Percentiles rank a stretch among this genome's conserved stretches.
phyloP scores from a whole-genome alignment of 2,888 invertebrate species.

The Thera britannica region DNA sequence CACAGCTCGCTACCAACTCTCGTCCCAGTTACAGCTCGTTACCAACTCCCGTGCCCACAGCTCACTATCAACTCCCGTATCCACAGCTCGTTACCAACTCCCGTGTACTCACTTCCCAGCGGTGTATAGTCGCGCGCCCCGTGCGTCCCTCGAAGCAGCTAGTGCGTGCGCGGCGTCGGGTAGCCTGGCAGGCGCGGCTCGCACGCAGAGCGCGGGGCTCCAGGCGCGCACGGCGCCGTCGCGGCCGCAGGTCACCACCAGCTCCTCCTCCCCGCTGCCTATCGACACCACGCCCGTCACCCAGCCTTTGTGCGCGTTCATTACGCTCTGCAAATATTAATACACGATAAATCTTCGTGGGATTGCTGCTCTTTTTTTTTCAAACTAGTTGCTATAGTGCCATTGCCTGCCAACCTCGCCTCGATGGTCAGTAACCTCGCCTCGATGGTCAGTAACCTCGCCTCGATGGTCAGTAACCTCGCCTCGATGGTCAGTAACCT shows the following conservation, averaged over 20 bases:
- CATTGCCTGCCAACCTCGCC: too few relatives aligned
- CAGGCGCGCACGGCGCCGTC: slow-evolving; percentile 91
- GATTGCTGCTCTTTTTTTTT: too few relatives aligned
- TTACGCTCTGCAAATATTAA: slow-evolving; percentile 75
- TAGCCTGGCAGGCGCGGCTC: slow-evolving; percentile 68
- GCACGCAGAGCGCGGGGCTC: slow-evolving; percentile 87
- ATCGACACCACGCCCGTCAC: slow-evolving; percentile 88
- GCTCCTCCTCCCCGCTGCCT: slow-evolving; percentile 46
- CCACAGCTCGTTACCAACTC: slow-evolving; percentile 79
- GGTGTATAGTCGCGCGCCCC: slow-evolving; percentile 86
- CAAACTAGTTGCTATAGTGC: too few relatives aligned
- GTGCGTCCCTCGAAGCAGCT: slow-evolving; percentile 81
- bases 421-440: too few relatives aligned
- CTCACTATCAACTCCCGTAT: too few relatives aligned
- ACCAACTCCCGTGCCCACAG: slow-evolving; percentile 52
- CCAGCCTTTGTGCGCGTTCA: slow-evolving; percentile 95
- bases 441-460: too few relatives aligned
- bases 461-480: too few relatives aligned
- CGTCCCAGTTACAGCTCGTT: too few relatives aligned
- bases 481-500: too few relatives aligned
- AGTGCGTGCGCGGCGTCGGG: slow-evolving; percentile 87
- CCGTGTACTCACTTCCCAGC: slow-evolving; percentile 90
- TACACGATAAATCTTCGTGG: background rate
- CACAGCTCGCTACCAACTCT: too few relatives aligned
- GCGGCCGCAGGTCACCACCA: slow-evolving; percentile 90